Evolutionary conservation across 2,888 invertebrate species (phyloP).

Genomic region (Drosophila koepferae): DNA sequence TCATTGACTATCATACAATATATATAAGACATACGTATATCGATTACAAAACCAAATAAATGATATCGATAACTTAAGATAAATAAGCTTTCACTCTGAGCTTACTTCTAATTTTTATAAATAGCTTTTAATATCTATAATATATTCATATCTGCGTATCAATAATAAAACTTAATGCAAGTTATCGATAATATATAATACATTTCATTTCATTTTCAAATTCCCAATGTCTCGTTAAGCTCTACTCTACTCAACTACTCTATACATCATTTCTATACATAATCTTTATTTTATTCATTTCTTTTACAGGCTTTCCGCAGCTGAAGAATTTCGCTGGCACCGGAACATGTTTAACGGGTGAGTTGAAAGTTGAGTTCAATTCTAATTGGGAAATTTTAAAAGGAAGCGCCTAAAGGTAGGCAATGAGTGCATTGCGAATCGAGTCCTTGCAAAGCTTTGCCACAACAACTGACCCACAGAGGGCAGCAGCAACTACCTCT

Average conservation of each 20-base stretch:
- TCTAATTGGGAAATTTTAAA: conserved; percentile 11
- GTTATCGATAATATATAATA: not conserved
- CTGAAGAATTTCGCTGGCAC: conserved; percentile 82
- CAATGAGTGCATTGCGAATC: conserved; percentile 36
- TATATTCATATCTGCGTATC: too few species aligned
- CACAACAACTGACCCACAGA: conserved; percentile 44
- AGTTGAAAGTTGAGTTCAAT: conserved; percentile 43
- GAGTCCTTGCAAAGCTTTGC: conserved; percentile 41
- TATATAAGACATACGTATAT: too few species aligned
- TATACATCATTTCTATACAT: too few species aligned
- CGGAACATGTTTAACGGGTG: conserved; percentile 83
- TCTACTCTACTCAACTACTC: too few species aligned
- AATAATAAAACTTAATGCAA: not conserved
- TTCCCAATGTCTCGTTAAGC: too few species aligned
- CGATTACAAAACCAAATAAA: too few species aligned
- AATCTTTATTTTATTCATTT: not conserved
- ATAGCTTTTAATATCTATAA: too few species aligned
- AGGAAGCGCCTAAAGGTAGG: conserved; percentile 67
- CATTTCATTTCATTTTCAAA: too few species aligned
- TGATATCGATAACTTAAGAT: too few species aligned
- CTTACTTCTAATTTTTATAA: too few species aligned
- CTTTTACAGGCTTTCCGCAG: conserved; percentile 82
- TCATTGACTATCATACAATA: too few species aligned
- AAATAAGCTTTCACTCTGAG: too few species aligned
- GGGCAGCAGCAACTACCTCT: conserved; percentile 48